These are phyloP conservation scores for Elgaria multicarinata DNA, from an alignment of 2,113 vertebrate genomes.

Conservation along the genomic window DNA sequence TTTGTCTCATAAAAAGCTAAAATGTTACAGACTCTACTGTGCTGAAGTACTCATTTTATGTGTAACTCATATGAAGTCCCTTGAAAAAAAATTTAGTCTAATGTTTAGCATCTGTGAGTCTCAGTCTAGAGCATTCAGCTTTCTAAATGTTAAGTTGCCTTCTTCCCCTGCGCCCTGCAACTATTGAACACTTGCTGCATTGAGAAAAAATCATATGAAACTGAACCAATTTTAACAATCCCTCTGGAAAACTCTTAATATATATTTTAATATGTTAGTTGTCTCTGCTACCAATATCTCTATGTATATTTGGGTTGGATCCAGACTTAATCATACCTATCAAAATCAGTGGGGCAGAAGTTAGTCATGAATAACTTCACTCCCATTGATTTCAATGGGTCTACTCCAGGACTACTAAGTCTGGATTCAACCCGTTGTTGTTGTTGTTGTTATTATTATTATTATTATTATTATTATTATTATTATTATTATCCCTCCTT, in stretches of 20 bases:
- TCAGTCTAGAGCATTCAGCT: constrained; percentile 39
- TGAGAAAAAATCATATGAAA: constrained; percentile 27
- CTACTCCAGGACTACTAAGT: no score
- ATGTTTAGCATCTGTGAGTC: constrained; percentile 40
- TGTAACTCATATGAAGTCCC: constrained; percentile 67
- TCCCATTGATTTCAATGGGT: no score
- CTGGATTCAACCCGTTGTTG: no score
- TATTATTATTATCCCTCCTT: no score
- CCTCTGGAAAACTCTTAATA: constrained; percentile 38
- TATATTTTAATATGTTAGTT: constrained; percentile 54
- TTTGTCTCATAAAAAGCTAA: constrained; percentile 72
- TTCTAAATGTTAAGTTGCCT: constrained; percentile 34
- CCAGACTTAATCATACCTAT: no score
- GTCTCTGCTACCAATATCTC: constrained; percentile 50
- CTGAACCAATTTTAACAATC: constrained; percentile 12
- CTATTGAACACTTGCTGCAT: constrained; percentile 48
- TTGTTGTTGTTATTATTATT: no score
- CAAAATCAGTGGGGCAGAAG: no score
- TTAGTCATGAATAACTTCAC: no score
- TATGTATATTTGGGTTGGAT: neutral
- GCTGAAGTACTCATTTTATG: constrained; percentile 70
- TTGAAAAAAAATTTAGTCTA: constrained; percentile 57
- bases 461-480: no score
- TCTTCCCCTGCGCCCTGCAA: neutral
- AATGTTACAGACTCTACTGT: constrained; percentile 72